Evolutionary conservation across 92 coral and sea anemone species (phyloP).

Genomic region (Epizoanthus scotinus): DNA sequence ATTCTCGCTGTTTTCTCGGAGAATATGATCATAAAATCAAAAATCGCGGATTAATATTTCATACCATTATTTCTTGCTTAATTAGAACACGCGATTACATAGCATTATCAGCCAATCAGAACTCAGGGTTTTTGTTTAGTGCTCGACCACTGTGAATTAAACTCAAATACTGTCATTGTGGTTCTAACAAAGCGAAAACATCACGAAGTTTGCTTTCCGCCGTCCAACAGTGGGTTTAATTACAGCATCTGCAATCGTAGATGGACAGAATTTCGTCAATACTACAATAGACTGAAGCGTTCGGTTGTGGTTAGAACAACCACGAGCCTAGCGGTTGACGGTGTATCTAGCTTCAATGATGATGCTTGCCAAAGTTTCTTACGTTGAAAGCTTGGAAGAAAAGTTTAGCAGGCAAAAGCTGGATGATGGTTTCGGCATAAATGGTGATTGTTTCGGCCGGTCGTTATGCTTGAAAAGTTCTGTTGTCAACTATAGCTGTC

Average conservation of each 20-base stretch:
- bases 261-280: conserved; percentile 11
- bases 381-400: conserved; percentile 29
- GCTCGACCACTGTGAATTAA: conserved; percentile 42
- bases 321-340: not conserved
- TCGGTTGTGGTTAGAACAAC: conserved; percentile 20
- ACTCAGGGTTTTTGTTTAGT: conserved; percentile 10
- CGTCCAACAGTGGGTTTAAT: conserved; percentile 37
- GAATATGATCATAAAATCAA: conserved; percentile 21
- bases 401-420: conserved; percentile 32
- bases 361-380: conserved; percentile 35
- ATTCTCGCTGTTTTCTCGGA: not conserved
- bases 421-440: conserved; percentile 28
- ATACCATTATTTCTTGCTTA: conserved; percentile 27
- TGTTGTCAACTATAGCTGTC: conserved; percentile 36
- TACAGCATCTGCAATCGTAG: conserved; percentile 16
- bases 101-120: conserved; percentile 30
- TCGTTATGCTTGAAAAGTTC: conserved; percentile 36
- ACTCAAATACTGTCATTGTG: conserved; percentile 45
- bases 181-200: conserved; percentile 31
- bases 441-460: conserved; percentile 28
- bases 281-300: conserved; percentile 1
- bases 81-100: conserved; percentile 49
- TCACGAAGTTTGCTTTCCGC: conserved; percentile 45
- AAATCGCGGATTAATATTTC: conserved; percentile 36
- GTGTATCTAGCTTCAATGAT: conserved; percentile 1